Evolutionary conservation across 2,797 vertebrate species (phyloP).

Genomic region (Lithobates pipiens): DNA sequence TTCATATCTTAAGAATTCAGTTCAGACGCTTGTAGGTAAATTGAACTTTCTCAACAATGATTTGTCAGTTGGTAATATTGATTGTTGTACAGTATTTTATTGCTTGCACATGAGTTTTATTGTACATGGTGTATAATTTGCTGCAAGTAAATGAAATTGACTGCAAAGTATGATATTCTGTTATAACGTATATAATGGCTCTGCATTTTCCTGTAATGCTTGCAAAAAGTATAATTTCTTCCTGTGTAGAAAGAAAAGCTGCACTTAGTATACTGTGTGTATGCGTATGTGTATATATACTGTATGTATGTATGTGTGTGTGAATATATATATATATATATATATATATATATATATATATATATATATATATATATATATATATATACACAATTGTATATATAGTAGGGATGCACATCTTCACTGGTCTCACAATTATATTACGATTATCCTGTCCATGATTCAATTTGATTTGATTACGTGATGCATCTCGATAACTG

Average conservation of each 20-base stretch:
- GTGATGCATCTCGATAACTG: too few relatives aligned
- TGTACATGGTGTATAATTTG: slow-evolving; percentile 15
- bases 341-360: too few relatives aligned
- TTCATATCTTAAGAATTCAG: slow-evolving; percentile 53
- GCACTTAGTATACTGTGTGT: neutral
- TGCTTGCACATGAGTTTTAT: slow-evolving; percentile 41
- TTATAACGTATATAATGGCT: slow-evolving; percentile 8
- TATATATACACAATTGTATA: too few relatives aligned
- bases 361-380: too few relatives aligned
- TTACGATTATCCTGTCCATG: too few relatives aligned
- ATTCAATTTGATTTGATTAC: too few relatives aligned
- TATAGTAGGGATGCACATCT: too few relatives aligned
- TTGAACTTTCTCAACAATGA: slow-evolving; percentile 24
- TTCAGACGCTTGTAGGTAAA: slow-evolving; percentile 40
- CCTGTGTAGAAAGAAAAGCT: neutral
- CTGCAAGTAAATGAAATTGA: slow-evolving; percentile 17
- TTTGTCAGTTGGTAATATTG: slow-evolving; percentile 40
- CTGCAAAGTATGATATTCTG: slow-evolving; percentile 18
- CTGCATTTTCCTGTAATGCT: slow-evolving; percentile 6
- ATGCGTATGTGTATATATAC: too few relatives aligned
- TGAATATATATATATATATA: too few relatives aligned
- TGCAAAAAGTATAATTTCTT: slow-evolving; percentile 18
- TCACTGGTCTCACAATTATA: too few relatives aligned
- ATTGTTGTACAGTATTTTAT: slow-evolving; percentile 45
- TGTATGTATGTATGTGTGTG: too few relatives aligned